phyloP scores from a whole-genome alignment of 2,113 vertebrate species.

The Silurus glanis region DNA sequence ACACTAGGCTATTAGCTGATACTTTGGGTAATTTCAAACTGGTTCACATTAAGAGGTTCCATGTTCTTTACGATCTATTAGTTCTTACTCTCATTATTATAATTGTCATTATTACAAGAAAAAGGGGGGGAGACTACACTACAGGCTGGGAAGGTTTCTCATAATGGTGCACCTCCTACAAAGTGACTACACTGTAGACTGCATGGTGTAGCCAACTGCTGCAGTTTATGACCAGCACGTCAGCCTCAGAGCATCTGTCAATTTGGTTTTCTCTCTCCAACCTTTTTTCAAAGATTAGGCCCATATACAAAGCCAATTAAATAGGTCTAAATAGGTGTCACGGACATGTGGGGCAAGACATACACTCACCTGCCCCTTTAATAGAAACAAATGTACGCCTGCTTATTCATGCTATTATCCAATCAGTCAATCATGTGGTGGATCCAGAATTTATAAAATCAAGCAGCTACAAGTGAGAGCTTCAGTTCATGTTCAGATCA shows the following conservation, averaged over 20 bases:
- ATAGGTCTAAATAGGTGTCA: neutral
- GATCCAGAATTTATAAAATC: neutral
- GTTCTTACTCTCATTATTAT: neutral
- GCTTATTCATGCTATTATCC: neutral
- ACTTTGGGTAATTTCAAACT: neutral
- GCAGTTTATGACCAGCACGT: neutral
- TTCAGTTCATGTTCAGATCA: neutral
- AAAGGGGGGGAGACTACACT: neutral
- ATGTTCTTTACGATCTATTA: neutral
- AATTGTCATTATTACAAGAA: neutral
- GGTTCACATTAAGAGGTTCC: neutral
- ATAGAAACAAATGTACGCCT: neutral
- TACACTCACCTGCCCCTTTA: neutral
- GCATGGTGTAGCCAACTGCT: neutral
- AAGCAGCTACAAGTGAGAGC: neutral
- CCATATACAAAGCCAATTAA: neutral
- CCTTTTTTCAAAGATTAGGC: neutral
- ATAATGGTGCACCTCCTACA: neutral
- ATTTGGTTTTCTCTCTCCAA: neutral
- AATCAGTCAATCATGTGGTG: neutral
- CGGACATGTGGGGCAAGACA: neutral
- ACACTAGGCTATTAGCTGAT: neutral
- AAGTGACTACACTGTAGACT: neutral
- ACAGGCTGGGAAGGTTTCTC: neutral
- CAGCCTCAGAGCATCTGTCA: slow-evolving; percentile 4